Conservation (phyloP, 2,888 invertebrate genomes). For the Didymodactylos carnosus region DNA sequence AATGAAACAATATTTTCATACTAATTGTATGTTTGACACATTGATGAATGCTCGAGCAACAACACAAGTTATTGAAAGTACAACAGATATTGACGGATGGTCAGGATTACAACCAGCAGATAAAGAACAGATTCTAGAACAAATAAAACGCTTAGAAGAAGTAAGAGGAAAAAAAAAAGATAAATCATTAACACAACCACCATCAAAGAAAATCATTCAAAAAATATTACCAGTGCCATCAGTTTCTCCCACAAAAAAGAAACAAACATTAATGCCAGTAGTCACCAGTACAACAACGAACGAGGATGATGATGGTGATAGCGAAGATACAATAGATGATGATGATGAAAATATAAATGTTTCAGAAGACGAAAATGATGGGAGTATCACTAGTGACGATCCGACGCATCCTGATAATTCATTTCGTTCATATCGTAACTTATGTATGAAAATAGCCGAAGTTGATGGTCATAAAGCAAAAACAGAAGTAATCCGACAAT, state of each 20-base stretch:
- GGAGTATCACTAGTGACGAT: background rate
- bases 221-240: background rate
- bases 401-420: conserved; percentile 44
- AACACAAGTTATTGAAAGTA: conserved; percentile 58
- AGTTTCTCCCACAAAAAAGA: background rate
- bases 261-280: background rate
- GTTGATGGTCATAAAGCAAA: conserved; percentile 61
- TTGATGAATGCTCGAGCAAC: conserved; percentile 57
- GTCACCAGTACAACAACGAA: background rate
- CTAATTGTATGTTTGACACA: conserved; percentile 56
- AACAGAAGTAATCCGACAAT: conserved; percentile 40
- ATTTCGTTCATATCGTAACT: conserved; percentile 52
- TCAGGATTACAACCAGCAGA: conserved; percentile 47
- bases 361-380: background rate
- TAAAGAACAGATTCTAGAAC: conserved; percentile 44
- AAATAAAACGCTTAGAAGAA: conserved; percentile 40
- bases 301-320: background rate
- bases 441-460: conserved; percentile 57
- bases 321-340: background rate
- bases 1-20: conserved; percentile 65
- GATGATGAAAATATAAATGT: background rate
- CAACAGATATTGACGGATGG: conserved; percentile 61
- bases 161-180: conserved; percentile 3
- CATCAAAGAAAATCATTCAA: no score
- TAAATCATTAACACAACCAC: background rate